A percentile compares a stretch with the other conserved stretches of the same genome.
Conservation (phyloP, 2,888 invertebrate genomes). For the Eubasilissa splendida region DNA sequence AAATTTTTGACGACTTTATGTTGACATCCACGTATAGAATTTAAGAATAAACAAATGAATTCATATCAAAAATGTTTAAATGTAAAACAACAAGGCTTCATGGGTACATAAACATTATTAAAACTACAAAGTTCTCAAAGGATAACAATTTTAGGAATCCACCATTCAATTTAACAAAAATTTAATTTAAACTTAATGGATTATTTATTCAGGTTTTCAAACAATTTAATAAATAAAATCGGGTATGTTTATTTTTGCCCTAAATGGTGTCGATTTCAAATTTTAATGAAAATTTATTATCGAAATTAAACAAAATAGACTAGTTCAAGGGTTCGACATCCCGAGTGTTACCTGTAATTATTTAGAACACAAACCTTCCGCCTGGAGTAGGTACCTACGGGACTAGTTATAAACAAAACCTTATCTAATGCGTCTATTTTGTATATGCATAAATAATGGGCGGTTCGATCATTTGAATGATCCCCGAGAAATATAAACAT, state of each 20-base stretch:
- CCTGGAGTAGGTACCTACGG: slow-evolving; percentile 1
- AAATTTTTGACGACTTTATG: no score
- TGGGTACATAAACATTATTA: no score
- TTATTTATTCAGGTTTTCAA: slow-evolving; percentile 1
- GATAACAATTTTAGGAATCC: no score
- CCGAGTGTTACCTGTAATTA: slow-evolving; percentile 16
- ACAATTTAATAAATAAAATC: background rate
- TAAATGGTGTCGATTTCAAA: slow-evolving; percentile 26
- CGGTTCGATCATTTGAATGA: slow-evolving; percentile 45
- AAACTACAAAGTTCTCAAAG: no score
- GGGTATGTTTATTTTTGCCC: background rate
- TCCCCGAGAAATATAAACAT: slow-evolving; percentile 33
- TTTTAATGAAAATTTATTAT: slow-evolving; percentile 31
- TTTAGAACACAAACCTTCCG: background rate
- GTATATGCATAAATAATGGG: slow-evolving; percentile 44
- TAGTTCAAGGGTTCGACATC: slow-evolving; percentile 18
- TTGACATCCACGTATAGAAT: no score
- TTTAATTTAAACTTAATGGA: background rate
- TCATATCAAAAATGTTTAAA: no score
- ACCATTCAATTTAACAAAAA: no score
- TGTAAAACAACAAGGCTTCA: no score
- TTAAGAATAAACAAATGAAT: no score
- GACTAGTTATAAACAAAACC: slow-evolving; percentile 27
- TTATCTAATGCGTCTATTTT: slow-evolving; percentile 40
- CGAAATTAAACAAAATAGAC: slow-evolving; percentile 20